A percentile compares a stretch with the other conserved stretches of the same genome.
These are phyloP conservation scores for Neomonachus schauinslandi DNA, from an alignment of 2,113 vertebrate species.

Conservation along the genomic window DNA sequence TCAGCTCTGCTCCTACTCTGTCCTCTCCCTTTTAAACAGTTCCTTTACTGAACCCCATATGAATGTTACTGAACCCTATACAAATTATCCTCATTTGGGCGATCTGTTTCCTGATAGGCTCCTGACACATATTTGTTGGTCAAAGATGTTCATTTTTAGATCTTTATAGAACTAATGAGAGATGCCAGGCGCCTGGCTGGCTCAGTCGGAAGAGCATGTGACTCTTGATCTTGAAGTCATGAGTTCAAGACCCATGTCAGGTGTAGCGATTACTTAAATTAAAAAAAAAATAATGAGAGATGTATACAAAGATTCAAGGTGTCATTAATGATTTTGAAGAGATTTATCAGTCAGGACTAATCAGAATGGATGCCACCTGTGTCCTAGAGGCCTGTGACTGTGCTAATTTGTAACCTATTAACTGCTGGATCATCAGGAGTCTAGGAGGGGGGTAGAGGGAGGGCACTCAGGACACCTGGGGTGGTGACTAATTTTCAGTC, in stretches of 20 bases:
- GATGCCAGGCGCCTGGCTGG: background rate
- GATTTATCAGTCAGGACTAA: background rate
- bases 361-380: background rate
- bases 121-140: background rate
- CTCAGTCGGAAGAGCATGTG: background rate
- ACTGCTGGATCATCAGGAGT: background rate
- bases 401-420: background rate
- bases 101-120: background rate
- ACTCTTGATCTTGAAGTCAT: background rate
- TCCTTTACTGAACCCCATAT: background rate
- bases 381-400: background rate
- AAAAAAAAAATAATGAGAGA: background rate
- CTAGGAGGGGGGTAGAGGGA: background rate
- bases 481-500: background rate
- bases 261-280: background rate
- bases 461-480: background rate
- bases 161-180: background rate
- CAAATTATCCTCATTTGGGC: background rate
- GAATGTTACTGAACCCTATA: background rate
- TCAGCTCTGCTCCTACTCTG: background rate
- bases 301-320: background rate
- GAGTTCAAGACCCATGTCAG: background rate
- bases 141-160: background rate
- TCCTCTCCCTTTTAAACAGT: background rate
- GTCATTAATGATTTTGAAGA: background rate